These are phyloP conservation scores for Physella acuta DNA, from an alignment of 1,140 invertebrate species.

Conservation along the genomic window DNA sequence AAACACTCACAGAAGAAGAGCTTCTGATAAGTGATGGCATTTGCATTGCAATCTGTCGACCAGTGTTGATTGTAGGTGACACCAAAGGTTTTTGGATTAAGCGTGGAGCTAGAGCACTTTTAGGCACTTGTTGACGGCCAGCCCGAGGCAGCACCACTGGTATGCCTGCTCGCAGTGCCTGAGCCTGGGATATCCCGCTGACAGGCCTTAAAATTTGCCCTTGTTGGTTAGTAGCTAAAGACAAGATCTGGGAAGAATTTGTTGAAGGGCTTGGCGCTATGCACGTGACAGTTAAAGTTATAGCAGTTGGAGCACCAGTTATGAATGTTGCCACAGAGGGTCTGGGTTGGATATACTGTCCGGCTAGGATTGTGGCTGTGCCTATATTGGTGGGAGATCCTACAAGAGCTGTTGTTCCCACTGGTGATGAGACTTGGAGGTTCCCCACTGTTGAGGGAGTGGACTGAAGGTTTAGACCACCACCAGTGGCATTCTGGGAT, in stretches of 20 bases:
- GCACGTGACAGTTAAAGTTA: constrained; percentile 21
- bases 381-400: constrained; percentile 2
- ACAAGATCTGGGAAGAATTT: neutral
- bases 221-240: neutral
- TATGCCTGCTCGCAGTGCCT: constrained; percentile 7
- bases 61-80: neutral
- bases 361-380: constrained; percentile 7
- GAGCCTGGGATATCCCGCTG: neutral
- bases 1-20: no score
- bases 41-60: constrained; percentile 7
- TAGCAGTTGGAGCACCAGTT: constrained; percentile 2
- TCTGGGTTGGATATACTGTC: constrained; percentile 18
- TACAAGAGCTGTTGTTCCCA: constrained; percentile 16
- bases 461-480: neutral
- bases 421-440: neutral
- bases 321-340: constrained; percentile 5
- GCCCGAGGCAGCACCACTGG: constrained; percentile 16
- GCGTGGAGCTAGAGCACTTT: neutral
- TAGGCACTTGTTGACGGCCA: constrained; percentile 5
- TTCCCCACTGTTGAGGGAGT: neutral
- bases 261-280: neutral
- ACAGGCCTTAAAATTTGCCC: constrained; percentile 1
- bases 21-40: constrained; percentile 1
- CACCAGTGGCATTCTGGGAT: neutral
- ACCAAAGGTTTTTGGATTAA: constrained; percentile 6